Base-by-base conservation (phyloP, 2,113 vertebrate genomes). In the Sylvietta virens region DNA sequence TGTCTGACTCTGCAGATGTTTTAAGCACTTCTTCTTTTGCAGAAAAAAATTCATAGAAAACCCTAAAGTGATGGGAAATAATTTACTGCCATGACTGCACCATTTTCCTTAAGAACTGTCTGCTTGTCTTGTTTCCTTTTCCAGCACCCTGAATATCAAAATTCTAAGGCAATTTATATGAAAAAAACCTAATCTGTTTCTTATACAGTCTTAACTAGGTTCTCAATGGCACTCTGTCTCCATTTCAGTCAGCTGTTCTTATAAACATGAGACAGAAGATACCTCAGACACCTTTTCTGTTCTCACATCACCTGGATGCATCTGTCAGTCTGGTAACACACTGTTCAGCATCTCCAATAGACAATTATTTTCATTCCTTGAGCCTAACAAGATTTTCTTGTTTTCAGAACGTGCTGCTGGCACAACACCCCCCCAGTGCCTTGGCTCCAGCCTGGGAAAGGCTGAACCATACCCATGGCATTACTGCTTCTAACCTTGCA, bases 381-480 rank as follows among this genome's bases (percentile, higher is more conserved):
- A 62, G 42, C 14, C 61, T 81, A 42, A 66, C 15, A 62, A 44
- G 24, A 45, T 18, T 28, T 40, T 9, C 12, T 42, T 5, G 1
- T 22, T 65, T 62, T 35, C n/a, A 30, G 47, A 57, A 57, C 0
- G 3, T 3, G 40, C 33, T 78, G 64, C 53, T 58, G 56, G 12
- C 37, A 56, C 18, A 39, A 24, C 22, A 40, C 7, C 40, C 5
- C 28, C 31, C 28, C n/a, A 11, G 37, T 4, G 33, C 48, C 7
- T 3, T 8, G 22, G 44, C 44, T 72, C 23, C 54, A 73, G 12
- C 30, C 20, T 1, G 1, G 9, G 9, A 53, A 54, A 64, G 28
- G 40, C 72, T 45, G 26, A 86, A 74, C 30, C 20, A 11, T 12
- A 10, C 50, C 9, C 30, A 28, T 6, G 0, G 0, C 15, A 1